Base-by-base conservation (phyloP, 2,888 invertebrate genomes). In the Acanthococcus lagerstroemiae region DNA sequence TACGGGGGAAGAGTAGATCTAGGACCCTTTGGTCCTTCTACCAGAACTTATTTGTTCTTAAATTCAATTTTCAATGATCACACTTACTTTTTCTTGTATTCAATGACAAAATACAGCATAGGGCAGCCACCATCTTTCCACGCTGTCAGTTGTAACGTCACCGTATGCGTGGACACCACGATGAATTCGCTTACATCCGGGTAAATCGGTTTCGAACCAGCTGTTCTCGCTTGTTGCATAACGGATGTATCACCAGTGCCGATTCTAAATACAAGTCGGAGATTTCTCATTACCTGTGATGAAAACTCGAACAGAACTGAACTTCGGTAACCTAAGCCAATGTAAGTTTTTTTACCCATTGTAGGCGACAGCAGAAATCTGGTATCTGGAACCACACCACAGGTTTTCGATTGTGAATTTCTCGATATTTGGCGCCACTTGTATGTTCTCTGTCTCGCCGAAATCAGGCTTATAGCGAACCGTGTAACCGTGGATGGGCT, bases 71-170 rank as follows among this genome's bases (percentile, higher is more conserved):
- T 3, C 2, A 37, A 37, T 37, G n/a, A 37, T 37, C n/a, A n/a
- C n/a, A 74, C 77, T 78, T 79, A 92, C 92, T 89, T 90, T 77
- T 90, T 90, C 78, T 91, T 92, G 75, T 94, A 90, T 78, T 94
- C 93, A 57, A 95, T 90, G 69, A 95, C 93, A 76, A 94, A 95
- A 76, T 93, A 91, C 70, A 88, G 83, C 89, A 96, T 94, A 19
- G 93, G 90, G 75, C 95, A 96, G 68, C 95, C 94, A 65, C 94
- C 93, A 76, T 92, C 92, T 68, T 88, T 86, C 95, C 95, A 96
- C 69, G 94, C 88, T 73, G 86, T 88, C 71, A 96, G 83, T 75
- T 94, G 93, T 70, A 96, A 81, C 2, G 90, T 90, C 58, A 95
- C 90, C 71, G 91, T 93, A 70, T 91, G 92, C n/a, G 91, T 88